These are phyloP conservation scores for Regulus satrapa DNA, from an alignment of 2,113 vertebrate species.

Conservation along the genomic window DNA sequence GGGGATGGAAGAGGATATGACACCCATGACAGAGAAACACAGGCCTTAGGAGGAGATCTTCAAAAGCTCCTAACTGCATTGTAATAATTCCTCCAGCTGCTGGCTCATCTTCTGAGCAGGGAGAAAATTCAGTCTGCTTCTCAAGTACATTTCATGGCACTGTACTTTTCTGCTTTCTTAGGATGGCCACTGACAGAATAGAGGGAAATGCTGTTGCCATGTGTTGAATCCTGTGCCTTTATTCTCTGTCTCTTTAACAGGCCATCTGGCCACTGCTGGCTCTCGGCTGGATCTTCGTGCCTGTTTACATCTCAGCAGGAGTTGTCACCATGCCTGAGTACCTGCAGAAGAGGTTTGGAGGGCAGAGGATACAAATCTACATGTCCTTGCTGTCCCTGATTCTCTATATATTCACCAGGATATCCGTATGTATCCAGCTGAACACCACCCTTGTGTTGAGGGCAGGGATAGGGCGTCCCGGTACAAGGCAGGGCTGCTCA, in stretches of 20 bases:
- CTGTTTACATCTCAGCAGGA: conserved; percentile 86
- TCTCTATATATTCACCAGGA: conserved; percentile 90
- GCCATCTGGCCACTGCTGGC: conserved; percentile 86
- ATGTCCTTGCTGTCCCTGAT: conserved; percentile 87
- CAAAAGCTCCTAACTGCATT: background rate
- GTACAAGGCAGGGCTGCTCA: background rate
- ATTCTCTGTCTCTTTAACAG: conserved; percentile 60
- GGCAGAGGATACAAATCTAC: conserved; percentile 87
- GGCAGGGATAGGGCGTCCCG: background rate
- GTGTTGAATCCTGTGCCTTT: background rate
- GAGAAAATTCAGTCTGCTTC: background rate
- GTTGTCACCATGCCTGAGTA: conserved; percentile 93
- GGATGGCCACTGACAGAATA: background rate
- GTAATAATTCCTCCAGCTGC: background rate
- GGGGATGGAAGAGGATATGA: background rate
- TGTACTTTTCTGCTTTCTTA: background rate
- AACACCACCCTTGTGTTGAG: background rate
- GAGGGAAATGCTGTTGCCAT: background rate
- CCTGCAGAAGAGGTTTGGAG: conserved; percentile 88
- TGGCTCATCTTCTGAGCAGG: background rate
- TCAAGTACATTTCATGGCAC: background rate
- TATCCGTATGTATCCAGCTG: conserved; percentile 79
- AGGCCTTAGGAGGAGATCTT: background rate
- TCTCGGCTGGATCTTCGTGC: conserved; percentile 90
- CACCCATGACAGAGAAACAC: background rate